Evolutionary conservation across 2,888 invertebrate species (phyloP).

Genomic region (Leptopilina syphax): DNA sequence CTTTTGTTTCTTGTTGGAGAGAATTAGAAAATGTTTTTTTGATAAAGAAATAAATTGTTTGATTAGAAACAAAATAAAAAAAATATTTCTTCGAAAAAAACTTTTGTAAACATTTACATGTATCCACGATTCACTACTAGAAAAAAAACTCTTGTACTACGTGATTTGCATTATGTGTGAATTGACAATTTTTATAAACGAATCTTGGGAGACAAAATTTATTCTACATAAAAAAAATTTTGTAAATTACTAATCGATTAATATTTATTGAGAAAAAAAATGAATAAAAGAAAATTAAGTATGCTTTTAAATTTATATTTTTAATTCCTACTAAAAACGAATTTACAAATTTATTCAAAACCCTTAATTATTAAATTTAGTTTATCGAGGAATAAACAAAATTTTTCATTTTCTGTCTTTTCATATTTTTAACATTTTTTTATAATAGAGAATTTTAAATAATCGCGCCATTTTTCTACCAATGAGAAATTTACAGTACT

Average conservation of each 20-base stretch:
- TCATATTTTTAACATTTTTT: too few relatives aligned
- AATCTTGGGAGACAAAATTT: neutral
- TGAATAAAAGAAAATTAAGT: constrained; percentile 31
- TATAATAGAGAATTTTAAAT: too few relatives aligned
- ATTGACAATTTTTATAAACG: constrained; percentile 1
- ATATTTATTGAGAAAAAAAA: constrained; percentile 30
- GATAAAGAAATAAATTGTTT: neutral
- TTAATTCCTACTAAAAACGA: neutral
- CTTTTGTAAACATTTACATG: neutral
- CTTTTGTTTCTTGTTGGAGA: too few relatives aligned
- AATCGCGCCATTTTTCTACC: too few relatives aligned
- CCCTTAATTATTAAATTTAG: too few relatives aligned
- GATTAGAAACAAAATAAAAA: constrained; percentile 6
- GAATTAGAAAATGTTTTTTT: neutral
- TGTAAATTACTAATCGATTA: constrained; percentile 27
- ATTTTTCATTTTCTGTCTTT: too few relatives aligned
- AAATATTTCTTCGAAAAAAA: neutral
- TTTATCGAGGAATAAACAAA: too few relatives aligned
- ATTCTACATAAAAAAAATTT: neutral
- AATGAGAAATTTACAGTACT: too few relatives aligned
- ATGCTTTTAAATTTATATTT: constrained; percentile 13
- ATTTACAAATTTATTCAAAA: neutral
- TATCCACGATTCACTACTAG: too few relatives aligned
- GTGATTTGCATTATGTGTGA: neutral
- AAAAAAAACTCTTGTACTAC: neutral